Base-by-base conservation (phyloP, 2,888 invertebrate species). In the Agrochola lota region DNA sequence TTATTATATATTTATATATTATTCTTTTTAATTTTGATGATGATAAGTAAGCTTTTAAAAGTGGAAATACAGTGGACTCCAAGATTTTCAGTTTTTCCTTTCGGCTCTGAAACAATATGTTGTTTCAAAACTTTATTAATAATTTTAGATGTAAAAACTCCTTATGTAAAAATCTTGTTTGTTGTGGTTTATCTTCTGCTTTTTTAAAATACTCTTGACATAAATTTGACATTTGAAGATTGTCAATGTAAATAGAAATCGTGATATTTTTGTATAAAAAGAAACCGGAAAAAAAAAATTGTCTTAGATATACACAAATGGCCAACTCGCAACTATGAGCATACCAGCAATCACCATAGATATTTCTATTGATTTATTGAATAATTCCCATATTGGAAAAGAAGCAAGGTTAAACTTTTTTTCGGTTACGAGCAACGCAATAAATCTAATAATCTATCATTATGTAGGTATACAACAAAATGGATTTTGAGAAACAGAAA, bases 321-420 rank as follows among this genome's bases (percentile, higher is more conserved):
- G 30, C 26, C 63, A 46, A 20, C 49, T 64, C n/a, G 30, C 71
- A 86, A 87, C 57, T 73, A 91, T 93, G 91, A 86, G 81, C 75
- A 79, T 84, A 77, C 84, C 87, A 73, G 77, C 90, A 70, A 86
- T 90, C 23, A 89, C 81, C 9, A 88, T 93, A 77, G 86, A 91
- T 71, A 92, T 94, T 81, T 89, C 85, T 57, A 92, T 94, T 64
- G 78, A 91, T 69, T 40, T 69, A 77, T 71, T 92, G 46, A 81
- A 82, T 46, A 86, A 87, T 64, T 74, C 73, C 17, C 57, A 74
- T 64, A 85, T 87, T 52, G 64, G 80, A 68, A 85, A 88, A 60
- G 86, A 88, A 60, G 73, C 80, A 77, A 91, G 67, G 78, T 73
- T 76, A 62, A 60, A 55, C 57, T 62, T 71, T 60, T 82, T 75